Conservation (phyloP, 1,140 invertebrate genomes). For the Bombus waltoni region DNA sequence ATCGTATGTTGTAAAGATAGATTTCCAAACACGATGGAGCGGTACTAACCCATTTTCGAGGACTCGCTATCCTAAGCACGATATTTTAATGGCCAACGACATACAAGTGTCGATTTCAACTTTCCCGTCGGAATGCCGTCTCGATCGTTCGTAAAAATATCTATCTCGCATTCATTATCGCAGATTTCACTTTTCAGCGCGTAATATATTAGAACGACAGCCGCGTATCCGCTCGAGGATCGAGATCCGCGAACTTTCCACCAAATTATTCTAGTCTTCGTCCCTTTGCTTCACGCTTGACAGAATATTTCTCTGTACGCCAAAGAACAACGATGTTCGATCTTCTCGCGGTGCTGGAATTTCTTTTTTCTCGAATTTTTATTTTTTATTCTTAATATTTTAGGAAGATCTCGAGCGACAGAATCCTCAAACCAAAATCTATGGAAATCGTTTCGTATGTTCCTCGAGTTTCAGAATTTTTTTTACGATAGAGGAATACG, state of each 20-base stretch:
- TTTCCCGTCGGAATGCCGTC: constrained; percentile 16
- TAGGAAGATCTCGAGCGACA: too few relatives aligned
- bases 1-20: neutral
- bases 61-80: neutral
- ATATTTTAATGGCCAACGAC: neutral
- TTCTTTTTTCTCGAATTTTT: too few relatives aligned
- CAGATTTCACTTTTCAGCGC: constrained; percentile 39
- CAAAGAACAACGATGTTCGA: too few relatives aligned
- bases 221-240: neutral
- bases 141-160: neutral
- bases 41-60: neutral
- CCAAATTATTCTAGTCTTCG: neutral
- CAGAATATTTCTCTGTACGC: neutral
- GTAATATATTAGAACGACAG: constrained; percentile 40
- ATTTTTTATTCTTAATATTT: too few relatives aligned
- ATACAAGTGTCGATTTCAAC: constrained; percentile 11
- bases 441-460: too few relatives aligned
- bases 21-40: neutral
- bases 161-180: constrained; percentile 37
- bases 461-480: neutral
- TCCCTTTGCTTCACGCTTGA: neutral
- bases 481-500: neutral
- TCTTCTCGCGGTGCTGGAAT: too few relatives aligned
- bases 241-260: constrained; percentile 29
- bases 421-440: too few relatives aligned